Percentiles rank a stretch among this genome's conserved stretches.
These are phyloP conservation scores for Erebia epiphron DNA, from an alignment of 2,888 invertebrate species.

Conservation along the genomic window DNA sequence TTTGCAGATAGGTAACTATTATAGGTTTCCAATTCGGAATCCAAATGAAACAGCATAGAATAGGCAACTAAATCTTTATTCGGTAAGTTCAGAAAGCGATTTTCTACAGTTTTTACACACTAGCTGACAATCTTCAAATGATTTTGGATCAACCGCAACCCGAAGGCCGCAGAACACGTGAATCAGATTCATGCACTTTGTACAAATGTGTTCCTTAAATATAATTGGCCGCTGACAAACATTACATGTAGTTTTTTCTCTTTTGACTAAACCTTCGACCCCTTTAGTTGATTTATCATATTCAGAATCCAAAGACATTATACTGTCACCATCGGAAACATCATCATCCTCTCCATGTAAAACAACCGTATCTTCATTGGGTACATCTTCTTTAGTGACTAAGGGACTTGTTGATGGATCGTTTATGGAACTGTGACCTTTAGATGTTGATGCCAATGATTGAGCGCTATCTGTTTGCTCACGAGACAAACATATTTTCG, in stretches of 20 bases:
- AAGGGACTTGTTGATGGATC: neutral
- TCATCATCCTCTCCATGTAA: no score
- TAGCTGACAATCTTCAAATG: neutral
- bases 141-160: neutral
- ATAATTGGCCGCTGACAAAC: neutral
- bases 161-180: neutral
- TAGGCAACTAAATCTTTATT: neutral
- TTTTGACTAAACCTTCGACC: neutral
- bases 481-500: neutral
- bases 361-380: neutral
- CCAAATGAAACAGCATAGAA: neutral
- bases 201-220: neutral
- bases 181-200: neutral
- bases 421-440: neutral
- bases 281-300: neutral
- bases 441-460: neutral
- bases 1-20: no score
- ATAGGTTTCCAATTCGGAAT: neutral
- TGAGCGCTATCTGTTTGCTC: neutral
- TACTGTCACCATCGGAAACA: no score
- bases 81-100: neutral
- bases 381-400: neutral
- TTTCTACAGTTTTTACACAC: neutral
- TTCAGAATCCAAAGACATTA: neutral
- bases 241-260: neutral